Conservation (phyloP, 1,140 invertebrate species). For the Rhyzopertha dominica region DNA sequence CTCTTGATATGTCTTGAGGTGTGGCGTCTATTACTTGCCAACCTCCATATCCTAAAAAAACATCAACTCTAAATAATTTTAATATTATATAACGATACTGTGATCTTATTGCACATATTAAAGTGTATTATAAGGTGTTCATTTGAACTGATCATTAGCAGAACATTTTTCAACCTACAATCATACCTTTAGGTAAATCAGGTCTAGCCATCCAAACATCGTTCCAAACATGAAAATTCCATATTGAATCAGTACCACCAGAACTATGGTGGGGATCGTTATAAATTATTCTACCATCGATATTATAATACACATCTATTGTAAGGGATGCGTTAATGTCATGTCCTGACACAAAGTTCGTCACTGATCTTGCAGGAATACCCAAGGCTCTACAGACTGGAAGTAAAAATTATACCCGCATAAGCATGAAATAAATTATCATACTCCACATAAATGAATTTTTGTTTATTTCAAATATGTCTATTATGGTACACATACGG, state of each 20-base stretch:
- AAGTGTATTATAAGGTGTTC: not conserved
- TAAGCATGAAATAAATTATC: not conserved
- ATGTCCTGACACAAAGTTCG: slow-evolving; percentile 69
- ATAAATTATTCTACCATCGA: slow-evolving; percentile 55
- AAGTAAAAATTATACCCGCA: slow-evolving; percentile 12
- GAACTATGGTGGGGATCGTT: slow-evolving; percentile 54
- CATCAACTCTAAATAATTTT: not conserved
- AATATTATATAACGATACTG: not conserved
- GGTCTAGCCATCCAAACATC: slow-evolving; percentile 71
- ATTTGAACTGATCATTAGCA: not conserved
- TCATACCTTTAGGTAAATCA: slow-evolving; percentile 57
- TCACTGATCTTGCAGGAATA: slow-evolving; percentile 65
- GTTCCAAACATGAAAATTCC: slow-evolving; percentile 80
- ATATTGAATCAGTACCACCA: slow-evolving; percentile 56
- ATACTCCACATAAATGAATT: too few species aligned
- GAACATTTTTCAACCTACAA: too few species aligned
- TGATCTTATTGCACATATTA: not conserved
- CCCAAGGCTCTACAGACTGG: slow-evolving; percentile 65
- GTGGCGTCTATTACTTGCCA: slow-evolving; percentile 73
- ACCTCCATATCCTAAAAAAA: slow-evolving; percentile 56
- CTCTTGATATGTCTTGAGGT: slow-evolving; percentile 64
- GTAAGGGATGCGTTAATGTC: slow-evolving; percentile 67
- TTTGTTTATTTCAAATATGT: too few species aligned
- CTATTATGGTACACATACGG: too few species aligned
- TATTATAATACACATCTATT: slow-evolving; percentile 65